Percentiles rank a stretch among this genome's conserved stretches.
These are phyloP conservation scores for Ditula angustiorana DNA, from an alignment of 2,888 invertebrate genomes.

Conservation along the genomic window DNA sequence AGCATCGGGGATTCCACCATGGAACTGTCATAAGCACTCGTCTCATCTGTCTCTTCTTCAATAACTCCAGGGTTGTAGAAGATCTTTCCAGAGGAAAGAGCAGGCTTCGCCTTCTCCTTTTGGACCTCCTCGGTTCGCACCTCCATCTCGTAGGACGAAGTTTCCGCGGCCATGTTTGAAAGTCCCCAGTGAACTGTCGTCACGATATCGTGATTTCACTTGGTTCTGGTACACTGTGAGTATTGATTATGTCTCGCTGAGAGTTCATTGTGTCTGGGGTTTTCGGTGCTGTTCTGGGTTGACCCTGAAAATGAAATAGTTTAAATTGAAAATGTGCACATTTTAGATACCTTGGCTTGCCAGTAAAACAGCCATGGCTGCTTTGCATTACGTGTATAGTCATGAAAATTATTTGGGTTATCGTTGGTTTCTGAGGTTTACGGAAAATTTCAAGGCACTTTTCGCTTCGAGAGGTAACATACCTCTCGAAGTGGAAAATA, in stretches of 20 bases:
- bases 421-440: too few relatives aligned
- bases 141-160: constrained; percentile 74
- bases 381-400: too few relatives aligned
- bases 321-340: background rate
- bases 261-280: constrained; percentile 23
- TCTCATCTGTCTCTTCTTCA: constrained; percentile 79
- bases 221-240: background rate
- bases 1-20: constrained; percentile 77
- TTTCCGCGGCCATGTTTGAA: constrained; percentile 57
- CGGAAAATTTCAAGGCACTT: too few relatives aligned
- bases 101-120: constrained; percentile 59
- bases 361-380: too few relatives aligned
- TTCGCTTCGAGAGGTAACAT: too few relatives aligned
- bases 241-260: constrained; percentile 10
- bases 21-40: constrained; percentile 77
- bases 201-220: constrained; percentile 19
- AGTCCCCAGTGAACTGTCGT: constrained; percentile 14
- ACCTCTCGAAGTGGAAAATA: too few relatives aligned
- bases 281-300: background rate
- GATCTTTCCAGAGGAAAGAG: constrained; percentile 73
- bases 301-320: constrained; percentile 16
- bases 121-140: constrained; percentile 58
- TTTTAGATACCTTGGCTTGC: too few relatives aligned
- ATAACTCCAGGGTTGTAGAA: constrained; percentile 79
- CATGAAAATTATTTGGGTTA: too few relatives aligned